These are phyloP conservation scores for Drosophila sturtevanti DNA, from an alignment of 1,140 invertebrate species.

Conservation along the genomic window DNA sequence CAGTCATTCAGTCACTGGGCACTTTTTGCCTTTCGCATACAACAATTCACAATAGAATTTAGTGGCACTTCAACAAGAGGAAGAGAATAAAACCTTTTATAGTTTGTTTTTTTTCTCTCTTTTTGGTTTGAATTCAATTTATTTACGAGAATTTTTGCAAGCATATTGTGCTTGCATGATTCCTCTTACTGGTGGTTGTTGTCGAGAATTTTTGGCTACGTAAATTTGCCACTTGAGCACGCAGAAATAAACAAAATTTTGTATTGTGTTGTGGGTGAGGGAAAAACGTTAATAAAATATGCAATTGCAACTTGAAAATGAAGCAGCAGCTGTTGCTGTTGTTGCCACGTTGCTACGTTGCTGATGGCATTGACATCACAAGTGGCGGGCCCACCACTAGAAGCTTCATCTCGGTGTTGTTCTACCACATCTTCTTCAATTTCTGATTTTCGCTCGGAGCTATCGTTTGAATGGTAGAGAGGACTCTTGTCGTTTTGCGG, in stretches of 20 bases:
- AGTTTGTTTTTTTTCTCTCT: slow-evolving; percentile 4
- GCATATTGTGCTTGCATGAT: slow-evolving; percentile 7
- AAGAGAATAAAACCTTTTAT: slow-evolving; percentile 14
- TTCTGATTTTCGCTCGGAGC: slow-evolving; percentile 6
- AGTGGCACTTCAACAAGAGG: slow-evolving; percentile 39
- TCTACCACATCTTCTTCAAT: background rate
- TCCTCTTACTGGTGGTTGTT: too few relatives aligned
- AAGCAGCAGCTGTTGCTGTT: slow-evolving; percentile 7
- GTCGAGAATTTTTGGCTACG: slow-evolving; percentile 11
- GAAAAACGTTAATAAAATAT: slow-evolving; percentile 73
- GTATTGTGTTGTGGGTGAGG: slow-evolving; percentile 48
- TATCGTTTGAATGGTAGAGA: slow-evolving; percentile 38
- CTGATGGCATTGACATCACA: slow-evolving; percentile 71
- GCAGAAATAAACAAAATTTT: slow-evolving; percentile 57
- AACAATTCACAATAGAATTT: slow-evolving; percentile 30
- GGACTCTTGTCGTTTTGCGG: slow-evolving; percentile 53
- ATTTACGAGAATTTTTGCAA: slow-evolving; percentile 34
- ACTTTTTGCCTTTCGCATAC: slow-evolving; percentile 15
- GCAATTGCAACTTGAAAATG: slow-evolving; percentile 29
- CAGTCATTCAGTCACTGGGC: slow-evolving; percentile 8
- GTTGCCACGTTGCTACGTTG: slow-evolving; percentile 22
- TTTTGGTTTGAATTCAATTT: slow-evolving; percentile 57
- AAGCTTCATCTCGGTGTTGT: background rate
- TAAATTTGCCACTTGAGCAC: slow-evolving; percentile 70
- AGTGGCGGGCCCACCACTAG: slow-evolving; percentile 36